phyloP scores from a whole-genome alignment of 2,113 vertebrate genomes.

The Amphilophus citrinellus region DNA sequence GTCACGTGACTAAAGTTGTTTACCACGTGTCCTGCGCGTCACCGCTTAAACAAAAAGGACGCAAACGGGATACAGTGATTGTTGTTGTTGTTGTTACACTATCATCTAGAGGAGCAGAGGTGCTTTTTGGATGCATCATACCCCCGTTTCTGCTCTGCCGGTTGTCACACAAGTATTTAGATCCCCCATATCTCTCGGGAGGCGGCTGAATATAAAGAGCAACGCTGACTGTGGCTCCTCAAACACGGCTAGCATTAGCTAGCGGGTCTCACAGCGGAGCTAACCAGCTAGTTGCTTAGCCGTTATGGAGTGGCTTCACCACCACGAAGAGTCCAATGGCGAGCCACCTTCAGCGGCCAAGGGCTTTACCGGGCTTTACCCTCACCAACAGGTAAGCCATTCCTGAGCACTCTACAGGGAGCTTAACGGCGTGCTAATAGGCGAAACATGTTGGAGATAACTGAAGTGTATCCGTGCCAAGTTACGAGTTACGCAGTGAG shows the following conservation, averaged over 20 bases:
- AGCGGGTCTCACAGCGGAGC: constrained; percentile 11
- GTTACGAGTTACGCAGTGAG: background rate
- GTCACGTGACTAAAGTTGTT: constrained; percentile 52
- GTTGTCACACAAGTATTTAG: background rate
- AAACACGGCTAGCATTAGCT: constrained; percentile 49
- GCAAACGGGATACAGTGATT: background rate
- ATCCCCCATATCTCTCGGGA: background rate
- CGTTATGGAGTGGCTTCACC: constrained; percentile 78
- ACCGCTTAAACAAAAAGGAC: background rate
- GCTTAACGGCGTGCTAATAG: constrained; percentile 12
- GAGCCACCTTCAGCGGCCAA: constrained; percentile 6
- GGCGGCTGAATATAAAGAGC: background rate
- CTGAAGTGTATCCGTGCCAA: background rate
- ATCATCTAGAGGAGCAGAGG: background rate
- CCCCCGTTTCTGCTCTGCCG: background rate
- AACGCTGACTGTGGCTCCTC: background rate
- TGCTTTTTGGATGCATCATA: background rate
- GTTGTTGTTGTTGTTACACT: background rate
- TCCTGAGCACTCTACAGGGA: background rate
- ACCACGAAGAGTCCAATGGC: constrained; percentile 44
- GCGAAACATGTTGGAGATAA: constrained; percentile 8
- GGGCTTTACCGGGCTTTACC: background rate
- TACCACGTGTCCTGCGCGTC: constrained; percentile 50
- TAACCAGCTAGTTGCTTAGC: constrained; percentile 34
- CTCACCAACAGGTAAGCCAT: constrained; percentile 62